These are phyloP conservation scores for Folsomia candida DNA, from an alignment of 2,888 invertebrate species.

Conservation along the genomic window DNA sequence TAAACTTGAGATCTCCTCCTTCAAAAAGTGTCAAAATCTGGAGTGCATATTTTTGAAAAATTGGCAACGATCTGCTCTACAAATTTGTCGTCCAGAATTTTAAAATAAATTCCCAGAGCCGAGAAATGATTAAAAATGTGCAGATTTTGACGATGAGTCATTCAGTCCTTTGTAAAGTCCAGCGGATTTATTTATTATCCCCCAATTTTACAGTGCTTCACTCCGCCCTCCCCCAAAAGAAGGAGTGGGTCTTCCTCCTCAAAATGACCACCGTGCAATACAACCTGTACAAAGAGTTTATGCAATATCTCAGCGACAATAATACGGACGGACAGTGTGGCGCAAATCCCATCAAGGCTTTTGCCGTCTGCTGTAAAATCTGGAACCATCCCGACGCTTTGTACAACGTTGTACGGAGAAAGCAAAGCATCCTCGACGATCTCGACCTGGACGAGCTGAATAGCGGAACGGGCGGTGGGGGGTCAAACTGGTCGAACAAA, in stretches of 20 bases:
- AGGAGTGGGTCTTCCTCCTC: slow-evolving; percentile 88
- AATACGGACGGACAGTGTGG: slow-evolving; percentile 80
- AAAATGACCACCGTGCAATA: slow-evolving; percentile 88
- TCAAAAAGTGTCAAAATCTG: too few relatives aligned
- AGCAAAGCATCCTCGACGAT: slow-evolving; percentile 68
- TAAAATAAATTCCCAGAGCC: too few relatives aligned
- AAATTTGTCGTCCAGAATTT: too few relatives aligned
- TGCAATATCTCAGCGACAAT: slow-evolving; percentile 62
- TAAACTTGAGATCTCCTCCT: too few relatives aligned
- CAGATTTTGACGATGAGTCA: too few relatives aligned
- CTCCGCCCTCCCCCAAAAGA: slow-evolving; percentile 87
- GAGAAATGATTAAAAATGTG: too few relatives aligned
- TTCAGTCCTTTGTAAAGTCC: too few relatives aligned
- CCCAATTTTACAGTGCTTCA: slow-evolving; percentile 67
- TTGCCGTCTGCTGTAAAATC: slow-evolving; percentile 97
- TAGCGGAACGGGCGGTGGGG: background rate
- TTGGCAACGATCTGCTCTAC: too few relatives aligned
- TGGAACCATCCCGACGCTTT: slow-evolving; percentile 70
- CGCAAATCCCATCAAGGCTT: slow-evolving; percentile 94
- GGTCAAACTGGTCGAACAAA: background rate
- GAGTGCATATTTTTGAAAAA: too few relatives aligned
- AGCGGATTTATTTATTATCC: too few relatives aligned
- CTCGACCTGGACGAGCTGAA: slow-evolving; percentile 52
- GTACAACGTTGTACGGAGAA: slow-evolving; percentile 80
- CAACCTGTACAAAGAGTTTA: slow-evolving; percentile 85